Evolutionary conservation across 2,113 vertebrate species (phyloP).

Genomic region (Aegypius monachus): DNA sequence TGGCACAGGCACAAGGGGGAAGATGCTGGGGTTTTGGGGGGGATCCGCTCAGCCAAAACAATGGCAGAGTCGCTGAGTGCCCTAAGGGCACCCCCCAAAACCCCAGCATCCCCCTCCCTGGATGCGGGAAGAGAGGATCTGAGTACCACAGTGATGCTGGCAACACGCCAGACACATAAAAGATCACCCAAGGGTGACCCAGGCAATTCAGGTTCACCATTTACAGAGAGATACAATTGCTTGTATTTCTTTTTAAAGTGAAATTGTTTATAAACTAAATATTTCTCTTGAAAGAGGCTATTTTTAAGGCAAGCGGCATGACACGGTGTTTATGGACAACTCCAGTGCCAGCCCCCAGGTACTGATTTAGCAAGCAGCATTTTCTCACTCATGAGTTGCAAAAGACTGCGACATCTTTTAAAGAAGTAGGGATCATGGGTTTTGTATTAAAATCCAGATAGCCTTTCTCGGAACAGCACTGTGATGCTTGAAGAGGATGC

Average conservation of each 20-base stretch:
- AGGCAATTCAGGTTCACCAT: not conserved
- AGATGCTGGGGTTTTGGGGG: not conserved
- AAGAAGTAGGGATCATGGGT: not conserved
- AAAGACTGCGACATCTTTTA: not conserved
- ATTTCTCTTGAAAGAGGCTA: not conserved
- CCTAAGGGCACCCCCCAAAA: not conserved
- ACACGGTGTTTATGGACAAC: not conserved
- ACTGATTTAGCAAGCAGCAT: not conserved
- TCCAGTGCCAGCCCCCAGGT: not conserved
- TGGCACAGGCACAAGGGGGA: not conserved
- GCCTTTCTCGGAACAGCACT: not conserved
- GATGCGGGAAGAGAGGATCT: not conserved
- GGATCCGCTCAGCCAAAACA: not conserved
- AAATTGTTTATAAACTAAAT: not conserved
- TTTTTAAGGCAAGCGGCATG: not conserved
- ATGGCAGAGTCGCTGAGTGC: rapidly evolving
- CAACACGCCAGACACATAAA: rapidly evolving
- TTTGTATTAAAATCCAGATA: not conserved
- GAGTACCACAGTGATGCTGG: not conserved
- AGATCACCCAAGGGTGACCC: not conserved
- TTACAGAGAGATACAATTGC: not conserved
- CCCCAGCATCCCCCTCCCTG: not conserved
- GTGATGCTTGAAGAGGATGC: not conserved
- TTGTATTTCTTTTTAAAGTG: not conserved
- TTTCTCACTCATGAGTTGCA: not conserved